Evolutionary conservation across 1,140 invertebrate species (phyloP).

Genomic region (Lethocerus indicus): DNA sequence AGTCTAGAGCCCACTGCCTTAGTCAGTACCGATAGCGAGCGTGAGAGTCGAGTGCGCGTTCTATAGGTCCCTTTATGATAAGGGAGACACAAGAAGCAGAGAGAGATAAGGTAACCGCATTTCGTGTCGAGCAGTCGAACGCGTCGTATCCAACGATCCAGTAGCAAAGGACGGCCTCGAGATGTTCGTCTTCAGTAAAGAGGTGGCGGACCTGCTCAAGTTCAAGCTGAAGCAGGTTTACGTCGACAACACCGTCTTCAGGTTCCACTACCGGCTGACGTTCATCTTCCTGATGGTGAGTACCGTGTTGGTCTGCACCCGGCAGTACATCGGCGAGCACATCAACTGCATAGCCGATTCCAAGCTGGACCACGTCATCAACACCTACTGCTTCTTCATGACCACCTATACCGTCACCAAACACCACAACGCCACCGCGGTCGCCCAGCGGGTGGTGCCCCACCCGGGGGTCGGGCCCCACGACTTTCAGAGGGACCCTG

Average conservation of each 20-base stretch:
- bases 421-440: constrained; percentile 10
- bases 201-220: no score
- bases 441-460: constrained; percentile 14
- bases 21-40: no score
- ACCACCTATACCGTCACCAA: constrained; percentile 44
- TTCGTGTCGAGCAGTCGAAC: no score
- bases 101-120: no score
- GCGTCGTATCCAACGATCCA: no score
- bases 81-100: no score
- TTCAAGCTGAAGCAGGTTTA: constrained; percentile 33
- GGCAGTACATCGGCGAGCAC: constrained; percentile 87
- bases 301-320: constrained; percentile 73
- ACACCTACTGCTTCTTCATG: constrained; percentile 60
- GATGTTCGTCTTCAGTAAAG: no score
- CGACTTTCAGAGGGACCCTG: constrained; percentile 28
- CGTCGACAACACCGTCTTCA: constrained; percentile 89
- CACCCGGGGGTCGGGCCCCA: constrained; percentile 23
- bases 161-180: no score
- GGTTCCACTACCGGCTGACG: constrained; percentile 84
- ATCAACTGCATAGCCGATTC: constrained; percentile 72
- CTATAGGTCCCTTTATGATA: no score
- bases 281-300: constrained; percentile 80
- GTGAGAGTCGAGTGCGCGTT: no score
- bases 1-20: no score
- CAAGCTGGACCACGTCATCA: constrained; percentile 32